Base-by-base conservation (phyloP, 2,888 invertebrate genomes). In the Hirtodrosophila confusa region DNA sequence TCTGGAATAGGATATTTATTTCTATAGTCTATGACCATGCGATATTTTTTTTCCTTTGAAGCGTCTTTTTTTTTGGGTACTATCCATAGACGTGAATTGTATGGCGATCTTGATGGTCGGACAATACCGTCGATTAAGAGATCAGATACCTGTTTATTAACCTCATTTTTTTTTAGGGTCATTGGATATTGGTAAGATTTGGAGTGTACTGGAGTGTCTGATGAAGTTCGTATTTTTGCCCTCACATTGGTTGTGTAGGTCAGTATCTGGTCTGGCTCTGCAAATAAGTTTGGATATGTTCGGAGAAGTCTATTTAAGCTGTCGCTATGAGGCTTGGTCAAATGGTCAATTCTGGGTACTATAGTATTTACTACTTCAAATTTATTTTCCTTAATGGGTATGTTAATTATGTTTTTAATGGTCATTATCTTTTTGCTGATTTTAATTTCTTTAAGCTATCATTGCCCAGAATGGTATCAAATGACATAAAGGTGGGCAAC, bases 11-110 rank as follows among this genome's bases (percentile, higher is more conserved):
- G n/a, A n/a, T n/a, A 64, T 27, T 23, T 49, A 12, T 47, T 62
- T 4, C 51, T 24, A 44, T 53, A 67, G 9, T 70, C 63, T 1
- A 70, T 67, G 0, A 67, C 63, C 35, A 63, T 23, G 5, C 55
- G 4, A 17, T 40, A 61, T 49, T 66, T 37, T 50, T 31, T 56
- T 31, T n/a, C 23, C 17, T 6, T 9, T 4, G 54, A 44, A 1
- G 54, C 35, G 4, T 54, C 29, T 17, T 23, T 7, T 33, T 51
- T 23, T 29, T 51, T n/a, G n/a, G 0, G 41, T 45, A 11, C 11
- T 36, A 11, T 7, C 36, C 35, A 49, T 3, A 57, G 24, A 8
- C 43, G 49, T 11, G 36, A 40, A 12, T 56, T 57, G 27, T 41
- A 48, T 10, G 48, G 48, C 2, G 48, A 56, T 24, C 35, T n/a